phyloP scores from a whole-genome alignment of 2,888 invertebrate genomes.

The Chalcosyrphus nemorum region DNA sequence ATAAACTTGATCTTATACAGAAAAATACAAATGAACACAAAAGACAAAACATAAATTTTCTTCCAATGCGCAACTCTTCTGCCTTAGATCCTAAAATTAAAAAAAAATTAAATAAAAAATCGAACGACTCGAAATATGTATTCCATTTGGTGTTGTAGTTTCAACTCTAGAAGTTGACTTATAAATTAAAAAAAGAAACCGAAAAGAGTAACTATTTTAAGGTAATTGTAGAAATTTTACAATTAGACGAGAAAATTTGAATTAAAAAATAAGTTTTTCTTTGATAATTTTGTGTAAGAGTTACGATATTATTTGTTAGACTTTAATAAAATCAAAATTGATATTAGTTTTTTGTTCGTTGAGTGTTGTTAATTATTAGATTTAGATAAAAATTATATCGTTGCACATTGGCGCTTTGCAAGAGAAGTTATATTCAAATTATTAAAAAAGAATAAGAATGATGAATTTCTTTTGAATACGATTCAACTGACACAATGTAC shows the following conservation, averaged over 20 bases:
- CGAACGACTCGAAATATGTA: not conserved
- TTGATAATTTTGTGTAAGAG: not conserved
- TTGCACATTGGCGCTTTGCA: not conserved
- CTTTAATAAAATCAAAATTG: not conserved
- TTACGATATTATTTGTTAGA: constrained; percentile 4
- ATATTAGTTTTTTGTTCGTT: not conserved
- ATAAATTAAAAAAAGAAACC: constrained; percentile 1
- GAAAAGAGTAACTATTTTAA: not conserved
- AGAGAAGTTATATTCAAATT: too few relatives aligned
- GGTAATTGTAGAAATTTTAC: constrained; percentile 10
- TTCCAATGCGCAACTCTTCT: constrained; percentile 69
- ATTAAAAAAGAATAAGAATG: too few relatives aligned
- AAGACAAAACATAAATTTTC: constrained; percentile 32
- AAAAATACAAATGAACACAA: not conserved
- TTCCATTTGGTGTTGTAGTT: constrained; percentile 14
- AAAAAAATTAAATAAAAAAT: too few relatives aligned
- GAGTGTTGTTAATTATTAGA: not conserved
- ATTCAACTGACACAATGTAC: too few relatives aligned
- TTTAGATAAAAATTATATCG: not conserved
- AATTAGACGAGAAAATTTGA: not conserved
- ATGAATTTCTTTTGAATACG: too few relatives aligned
- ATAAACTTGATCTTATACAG: constrained; percentile 23
- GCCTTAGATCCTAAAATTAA: constrained; percentile 54
- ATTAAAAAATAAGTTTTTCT: not conserved
- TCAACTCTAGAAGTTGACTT: constrained; percentile 2